phyloP scores from a whole-genome alignment of 1,140 invertebrate species.

The Calephelis virginiensis region DNA sequence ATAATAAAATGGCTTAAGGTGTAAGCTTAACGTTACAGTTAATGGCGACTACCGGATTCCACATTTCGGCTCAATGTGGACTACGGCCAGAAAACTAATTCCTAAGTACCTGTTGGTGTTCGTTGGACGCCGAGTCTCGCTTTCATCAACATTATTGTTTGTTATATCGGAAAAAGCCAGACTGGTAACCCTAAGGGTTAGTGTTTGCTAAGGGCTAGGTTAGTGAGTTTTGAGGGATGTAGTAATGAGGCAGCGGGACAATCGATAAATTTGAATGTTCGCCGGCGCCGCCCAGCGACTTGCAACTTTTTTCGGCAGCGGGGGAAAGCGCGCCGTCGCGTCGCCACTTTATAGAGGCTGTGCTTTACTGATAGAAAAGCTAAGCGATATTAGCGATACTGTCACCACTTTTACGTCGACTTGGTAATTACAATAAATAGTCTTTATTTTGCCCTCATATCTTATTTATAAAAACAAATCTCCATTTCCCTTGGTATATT shows the following conservation, averaged over 20 bases:
- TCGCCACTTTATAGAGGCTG: constrained; percentile 47
- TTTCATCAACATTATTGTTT: too few species aligned
- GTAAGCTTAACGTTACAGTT: too few species aligned
- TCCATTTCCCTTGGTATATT: too few species aligned
- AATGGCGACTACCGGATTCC: too few species aligned
- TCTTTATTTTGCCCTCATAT: background rate
- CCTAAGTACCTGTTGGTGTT: too few species aligned
- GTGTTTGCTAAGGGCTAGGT: constrained; percentile 67
- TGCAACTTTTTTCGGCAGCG: constrained; percentile 74
- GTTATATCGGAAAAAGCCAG: too few species aligned
- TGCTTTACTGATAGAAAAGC: constrained; percentile 26
- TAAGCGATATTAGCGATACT: constrained; percentile 8
- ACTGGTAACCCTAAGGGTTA: constrained; percentile 26
- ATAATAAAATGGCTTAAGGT: too few species aligned
- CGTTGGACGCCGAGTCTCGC: too few species aligned
- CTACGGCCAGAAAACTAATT: too few species aligned
- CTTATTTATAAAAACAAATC: too few species aligned
- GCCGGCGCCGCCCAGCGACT: constrained; percentile 67
- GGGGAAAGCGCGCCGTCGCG: constrained; percentile 63
- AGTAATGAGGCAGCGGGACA: constrained; percentile 70
- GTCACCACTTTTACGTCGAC: background rate
- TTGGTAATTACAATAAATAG: background rate
- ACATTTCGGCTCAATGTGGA: too few species aligned
- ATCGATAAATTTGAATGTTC: constrained; percentile 79
- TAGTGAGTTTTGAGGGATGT: constrained; percentile 70